Evolutionary conservation across 2,113 vertebrate species (phyloP).

Genomic region (Donacobius atricapilla): DNA sequence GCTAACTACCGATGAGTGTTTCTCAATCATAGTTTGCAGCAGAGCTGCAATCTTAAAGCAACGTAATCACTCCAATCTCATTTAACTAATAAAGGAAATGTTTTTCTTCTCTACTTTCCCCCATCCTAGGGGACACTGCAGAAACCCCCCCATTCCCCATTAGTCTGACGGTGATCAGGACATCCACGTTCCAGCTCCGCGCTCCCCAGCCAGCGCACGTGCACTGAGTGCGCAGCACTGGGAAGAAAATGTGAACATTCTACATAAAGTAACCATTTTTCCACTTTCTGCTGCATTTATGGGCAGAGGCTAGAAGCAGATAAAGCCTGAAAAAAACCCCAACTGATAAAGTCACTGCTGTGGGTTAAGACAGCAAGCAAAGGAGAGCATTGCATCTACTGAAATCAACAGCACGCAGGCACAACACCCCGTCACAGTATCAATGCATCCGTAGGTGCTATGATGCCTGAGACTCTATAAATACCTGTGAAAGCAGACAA

Average conservation of each 20-base stretch:
- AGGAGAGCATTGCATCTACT: neutral
- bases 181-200: neutral
- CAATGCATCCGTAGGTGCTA: neutral
- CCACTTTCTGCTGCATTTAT: neutral
- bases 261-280: neutral
- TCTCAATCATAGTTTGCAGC: neutral
- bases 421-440: neutral
- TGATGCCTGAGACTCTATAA: slow-evolving; percentile 3
- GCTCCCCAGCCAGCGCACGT: neutral
- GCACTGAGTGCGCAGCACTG: neutral
- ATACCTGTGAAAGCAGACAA: neutral
- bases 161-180: neutral
- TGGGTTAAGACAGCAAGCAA: neutral
- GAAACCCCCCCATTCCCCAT: neutral
- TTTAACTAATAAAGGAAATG: slow-evolving; percentile 40
- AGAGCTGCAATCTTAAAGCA: slow-evolving; percentile 21
- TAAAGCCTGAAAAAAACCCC: neutral
- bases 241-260: neutral
- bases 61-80: slow-evolving; percentile 16
- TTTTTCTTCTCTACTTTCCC: neutral
- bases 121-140: neutral
- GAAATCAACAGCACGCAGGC: neutral
- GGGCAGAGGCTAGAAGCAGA: neutral
- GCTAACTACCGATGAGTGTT: neutral
- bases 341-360: neutral